Evolutionary conservation across 2,888 invertebrate species (phyloP).

Genomic region (Scrobipalpa costella): DNA sequence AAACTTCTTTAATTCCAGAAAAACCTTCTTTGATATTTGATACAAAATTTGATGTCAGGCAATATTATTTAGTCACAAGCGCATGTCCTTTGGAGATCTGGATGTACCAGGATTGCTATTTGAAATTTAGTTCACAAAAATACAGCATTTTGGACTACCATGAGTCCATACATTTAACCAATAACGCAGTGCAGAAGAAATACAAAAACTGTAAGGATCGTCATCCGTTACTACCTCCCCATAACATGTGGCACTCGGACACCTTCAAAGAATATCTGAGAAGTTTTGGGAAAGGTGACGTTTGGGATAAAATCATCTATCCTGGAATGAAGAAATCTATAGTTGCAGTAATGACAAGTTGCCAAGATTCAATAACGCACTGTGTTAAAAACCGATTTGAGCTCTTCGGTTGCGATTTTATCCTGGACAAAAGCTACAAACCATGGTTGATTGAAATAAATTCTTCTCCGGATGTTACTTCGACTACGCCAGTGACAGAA

Average conservation of each 20-base stretch:
- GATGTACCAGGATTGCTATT: constrained; percentile 92
- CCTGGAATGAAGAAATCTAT: constrained; percentile 93
- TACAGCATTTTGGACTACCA: constrained; percentile 89
- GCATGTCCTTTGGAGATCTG: constrained; percentile 90
- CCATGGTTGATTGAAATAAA: constrained; percentile 97
- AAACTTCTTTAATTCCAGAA: constrained; percentile 75
- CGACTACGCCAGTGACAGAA: constrained; percentile 91
- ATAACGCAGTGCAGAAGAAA: constrained; percentile 91
- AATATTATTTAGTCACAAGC: constrained; percentile 92
- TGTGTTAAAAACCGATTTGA: constrained; percentile 89
- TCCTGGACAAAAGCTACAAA: constrained; percentile 90
- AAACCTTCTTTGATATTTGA: constrained; percentile 90
- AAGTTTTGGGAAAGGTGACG: constrained; percentile 78
- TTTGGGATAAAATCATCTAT: constrained; percentile 88
- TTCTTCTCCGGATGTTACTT: constrained; percentile 90
- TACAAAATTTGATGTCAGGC: constrained; percentile 95
- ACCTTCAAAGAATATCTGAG: constrained; percentile 84
- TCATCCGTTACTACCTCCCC: constrained; percentile 84
- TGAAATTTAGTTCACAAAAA: constrained; percentile 92
- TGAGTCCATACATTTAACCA: constrained; percentile 93
- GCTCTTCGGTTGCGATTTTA: constrained; percentile 95
- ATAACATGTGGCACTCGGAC: constrained; percentile 92
- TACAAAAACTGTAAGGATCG: constrained; percentile 80
- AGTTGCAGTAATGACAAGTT: constrained; percentile 88
- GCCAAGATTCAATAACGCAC: constrained; percentile 86